Evolutionary conservation across 2,797 vertebrate species (phyloP).

Genomic region (Parauchenoglanis punctatus): DNA sequence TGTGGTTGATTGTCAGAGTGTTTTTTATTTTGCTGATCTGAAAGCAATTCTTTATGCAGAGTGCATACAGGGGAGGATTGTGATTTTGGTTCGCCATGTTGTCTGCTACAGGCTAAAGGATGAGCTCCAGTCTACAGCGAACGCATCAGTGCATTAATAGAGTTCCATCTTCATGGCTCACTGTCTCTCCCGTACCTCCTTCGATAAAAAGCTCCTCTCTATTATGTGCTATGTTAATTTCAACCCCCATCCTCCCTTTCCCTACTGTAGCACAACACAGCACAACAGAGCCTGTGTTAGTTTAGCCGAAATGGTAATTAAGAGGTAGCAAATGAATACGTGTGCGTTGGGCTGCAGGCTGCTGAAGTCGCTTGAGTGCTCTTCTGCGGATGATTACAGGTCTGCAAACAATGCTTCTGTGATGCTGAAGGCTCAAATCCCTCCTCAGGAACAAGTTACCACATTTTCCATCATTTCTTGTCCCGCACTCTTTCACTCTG

Average conservation of each 20-base stretch:
- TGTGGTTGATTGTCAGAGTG: neutral
- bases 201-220: constrained; percentile 44
- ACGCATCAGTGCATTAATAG: constrained; percentile 50
- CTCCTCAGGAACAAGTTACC: constrained; percentile 32
- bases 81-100: neutral
- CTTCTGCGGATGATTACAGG: constrained; percentile 53
- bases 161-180: constrained; percentile 53
- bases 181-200: constrained; percentile 47
- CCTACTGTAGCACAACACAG: constrained; percentile 52
- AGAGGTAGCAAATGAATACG: constrained; percentile 59
- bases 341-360: constrained; percentile 51
- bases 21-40: constrained; percentile 30
- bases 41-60: constrained; percentile 39
- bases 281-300: constrained; percentile 56
- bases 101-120: constrained; percentile 50
- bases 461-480: constrained; percentile 31
- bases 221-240: constrained; percentile 60
- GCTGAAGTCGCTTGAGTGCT: constrained; percentile 54
- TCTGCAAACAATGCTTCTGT: constrained; percentile 43
- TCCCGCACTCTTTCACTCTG: constrained; percentile 39
- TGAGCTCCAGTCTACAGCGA: constrained; percentile 33
- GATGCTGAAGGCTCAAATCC: constrained; percentile 30
- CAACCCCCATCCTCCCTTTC: constrained; percentile 29
- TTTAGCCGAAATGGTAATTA: constrained; percentile 63
- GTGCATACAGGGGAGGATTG: constrained; percentile 27